Conservation (phyloP, 1,140 invertebrate genomes). For the Druon quercuslanigerum region DNA sequence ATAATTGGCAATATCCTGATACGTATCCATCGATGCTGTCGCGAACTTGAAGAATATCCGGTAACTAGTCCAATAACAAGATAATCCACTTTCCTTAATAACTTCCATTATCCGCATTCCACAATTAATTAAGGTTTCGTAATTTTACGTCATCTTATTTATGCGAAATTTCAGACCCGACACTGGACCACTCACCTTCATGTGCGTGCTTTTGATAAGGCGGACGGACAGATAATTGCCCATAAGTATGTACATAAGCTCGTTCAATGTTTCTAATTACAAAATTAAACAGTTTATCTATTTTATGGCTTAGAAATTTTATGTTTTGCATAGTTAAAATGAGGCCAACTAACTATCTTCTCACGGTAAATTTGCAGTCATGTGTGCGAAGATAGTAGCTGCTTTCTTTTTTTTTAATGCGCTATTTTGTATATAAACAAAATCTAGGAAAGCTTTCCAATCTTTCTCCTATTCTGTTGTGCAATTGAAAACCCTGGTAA, state of each 20-base stretch:
- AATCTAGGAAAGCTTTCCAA: too few species aligned
- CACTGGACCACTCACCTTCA: not conserved
- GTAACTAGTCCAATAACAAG: not conserved
- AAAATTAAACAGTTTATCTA: conserved; percentile 15
- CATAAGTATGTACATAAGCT: conserved; percentile 13
- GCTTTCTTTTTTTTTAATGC: too few species aligned
- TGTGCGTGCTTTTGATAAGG: not conserved
- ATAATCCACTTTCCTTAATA: conserved; percentile 16
- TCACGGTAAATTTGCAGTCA: not conserved
- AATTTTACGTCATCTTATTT: conserved; percentile 13
- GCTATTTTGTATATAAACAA: too few species aligned
- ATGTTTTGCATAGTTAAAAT: conserved; percentile 10
- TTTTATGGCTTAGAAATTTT: conserved; percentile 10
- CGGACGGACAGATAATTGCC: not conserved
- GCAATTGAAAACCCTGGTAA: too few species aligned
- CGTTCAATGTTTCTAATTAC: conserved; percentile 1
- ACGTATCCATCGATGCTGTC: conserved; percentile 26
- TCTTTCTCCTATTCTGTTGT: too few species aligned
- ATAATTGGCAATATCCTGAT: conserved; percentile 46
- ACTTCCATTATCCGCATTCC: conserved; percentile 14
- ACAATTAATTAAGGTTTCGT: conserved; percentile 3
- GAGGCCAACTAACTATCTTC: conserved; percentile 2
- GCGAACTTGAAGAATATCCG: conserved; percentile 18
- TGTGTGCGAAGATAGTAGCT: not conserved
- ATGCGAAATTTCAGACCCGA: conserved; percentile 9